A percentile compares a stretch with the other conserved stretches of the same genome.
These are phyloP conservation scores for Muntiacus reevesi DNA, from an alignment of 2,113 vertebrate genomes.

Conservation along the genomic window DNA sequence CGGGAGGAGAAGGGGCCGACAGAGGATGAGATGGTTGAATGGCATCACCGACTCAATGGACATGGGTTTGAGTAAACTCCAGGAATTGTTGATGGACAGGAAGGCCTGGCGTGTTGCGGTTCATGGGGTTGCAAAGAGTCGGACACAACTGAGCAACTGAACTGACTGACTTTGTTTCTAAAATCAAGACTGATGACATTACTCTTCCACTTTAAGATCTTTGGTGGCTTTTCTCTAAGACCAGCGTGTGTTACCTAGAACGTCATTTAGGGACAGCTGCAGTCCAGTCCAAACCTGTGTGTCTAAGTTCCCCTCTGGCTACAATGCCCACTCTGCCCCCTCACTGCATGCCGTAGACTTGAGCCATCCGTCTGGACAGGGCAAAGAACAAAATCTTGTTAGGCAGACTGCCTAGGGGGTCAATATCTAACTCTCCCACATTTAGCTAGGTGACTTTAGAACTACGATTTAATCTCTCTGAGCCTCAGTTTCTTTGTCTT, in stretches of 20 bases:
- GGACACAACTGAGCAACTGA: accelerated
- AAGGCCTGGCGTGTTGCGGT: accelerated
- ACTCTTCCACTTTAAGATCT: not conserved
- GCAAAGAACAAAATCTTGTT: not conserved
- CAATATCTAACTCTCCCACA: not conserved
- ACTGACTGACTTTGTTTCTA: not conserved
- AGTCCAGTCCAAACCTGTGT: not conserved
- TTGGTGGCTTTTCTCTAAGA: not conserved
- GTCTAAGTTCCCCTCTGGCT: not conserved
- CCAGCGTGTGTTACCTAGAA: not conserved
- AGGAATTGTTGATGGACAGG: not conserved
- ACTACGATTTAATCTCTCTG: not conserved
- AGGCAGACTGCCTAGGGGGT: not conserved
- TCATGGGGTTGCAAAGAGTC: not conserved
- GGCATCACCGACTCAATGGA: not conserved
- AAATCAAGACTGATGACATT: not conserved
- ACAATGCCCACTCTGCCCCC: not conserved
- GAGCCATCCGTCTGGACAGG: not conserved
- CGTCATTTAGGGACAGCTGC: not conserved
- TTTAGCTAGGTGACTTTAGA: not conserved
- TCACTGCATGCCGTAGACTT: not conserved
- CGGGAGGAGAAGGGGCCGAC: accelerated
- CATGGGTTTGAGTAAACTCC: not conserved
- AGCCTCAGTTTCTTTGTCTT: not conserved
- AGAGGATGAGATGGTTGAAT: not conserved